Evolutionary conservation across 2,888 invertebrate species (phyloP).

Genomic region (Cosmia trapezina): DNA sequence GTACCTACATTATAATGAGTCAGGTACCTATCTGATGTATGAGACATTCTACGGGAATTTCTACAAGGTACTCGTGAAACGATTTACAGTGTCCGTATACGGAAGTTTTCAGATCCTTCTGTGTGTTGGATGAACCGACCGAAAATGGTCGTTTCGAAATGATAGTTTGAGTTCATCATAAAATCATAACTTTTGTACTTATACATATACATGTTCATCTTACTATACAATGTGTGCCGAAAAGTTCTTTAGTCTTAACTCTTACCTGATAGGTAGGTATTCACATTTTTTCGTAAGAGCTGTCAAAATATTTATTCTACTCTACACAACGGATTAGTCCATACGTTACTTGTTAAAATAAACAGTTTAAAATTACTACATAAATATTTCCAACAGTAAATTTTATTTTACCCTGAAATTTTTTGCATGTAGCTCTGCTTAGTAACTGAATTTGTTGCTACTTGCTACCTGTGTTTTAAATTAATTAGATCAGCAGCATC

Average conservation of each 20-base stretch:
- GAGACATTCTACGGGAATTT: conserved; percentile 29
- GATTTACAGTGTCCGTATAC: background rate
- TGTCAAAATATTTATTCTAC: conserved; percentile 77
- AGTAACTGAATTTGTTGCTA: conserved; percentile 49
- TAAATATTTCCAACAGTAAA: conserved; percentile 53
- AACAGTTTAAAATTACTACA: conserved; percentile 60
- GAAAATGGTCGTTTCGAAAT: background rate
- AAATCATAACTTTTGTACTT: no score
- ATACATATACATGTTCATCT: no score
- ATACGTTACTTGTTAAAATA: conserved; percentile 69
- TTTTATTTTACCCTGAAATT: conserved; percentile 59
- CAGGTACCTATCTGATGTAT: conserved; percentile 22
- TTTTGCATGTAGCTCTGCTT: conserved; percentile 34
- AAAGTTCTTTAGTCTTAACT: conserved; percentile 33
- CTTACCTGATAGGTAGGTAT: conserved; percentile 36
- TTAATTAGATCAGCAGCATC: conserved; percentile 18
- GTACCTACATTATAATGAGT: conserved; percentile 31
- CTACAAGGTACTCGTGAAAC: conserved; percentile 12
- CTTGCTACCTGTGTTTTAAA: conserved; percentile 37
- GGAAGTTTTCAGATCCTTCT: background rate
- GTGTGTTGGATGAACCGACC: background rate
- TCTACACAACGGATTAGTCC: conserved; percentile 64
- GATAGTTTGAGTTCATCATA: background rate
- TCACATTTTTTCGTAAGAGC: conserved; percentile 51
- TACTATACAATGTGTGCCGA: no score